These are phyloP conservation scores for Falcunculus frontatus DNA, from an alignment of 2,113 vertebrate species.

Conservation along the genomic window DNA sequence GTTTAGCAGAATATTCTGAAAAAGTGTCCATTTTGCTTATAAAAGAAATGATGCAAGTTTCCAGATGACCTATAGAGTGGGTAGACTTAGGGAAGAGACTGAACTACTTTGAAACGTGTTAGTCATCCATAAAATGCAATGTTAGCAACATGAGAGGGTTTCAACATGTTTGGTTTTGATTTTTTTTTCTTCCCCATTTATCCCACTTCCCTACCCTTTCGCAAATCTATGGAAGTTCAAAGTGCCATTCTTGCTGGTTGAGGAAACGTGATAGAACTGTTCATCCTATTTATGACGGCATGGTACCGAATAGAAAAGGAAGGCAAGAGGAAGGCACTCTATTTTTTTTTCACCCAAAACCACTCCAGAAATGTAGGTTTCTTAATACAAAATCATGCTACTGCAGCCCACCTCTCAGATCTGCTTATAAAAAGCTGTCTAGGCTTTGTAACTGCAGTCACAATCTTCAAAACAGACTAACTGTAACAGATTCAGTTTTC, in stretches of 20 bases:
- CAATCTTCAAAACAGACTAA: background rate
- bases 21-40: background rate
- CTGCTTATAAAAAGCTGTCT: background rate
- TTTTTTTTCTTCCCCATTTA: background rate
- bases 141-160: background rate
- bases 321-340: background rate
- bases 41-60: background rate
- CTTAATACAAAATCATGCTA: background rate
- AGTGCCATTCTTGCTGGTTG: background rate
- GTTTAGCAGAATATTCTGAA: background rate
- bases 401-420: background rate
- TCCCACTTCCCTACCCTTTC: background rate
- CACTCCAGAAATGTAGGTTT: background rate
- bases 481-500: background rate
- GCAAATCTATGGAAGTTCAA: background rate
- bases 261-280: background rate
- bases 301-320: background rate
- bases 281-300: background rate
- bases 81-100: background rate
- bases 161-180: background rate
- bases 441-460: background rate
- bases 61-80: background rate
- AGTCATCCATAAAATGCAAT: background rate
- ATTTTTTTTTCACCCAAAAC: background rate
- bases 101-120: background rate